Conservation (phyloP, 2,888 invertebrate genomes). For the Diaphora mendica region DNA sequence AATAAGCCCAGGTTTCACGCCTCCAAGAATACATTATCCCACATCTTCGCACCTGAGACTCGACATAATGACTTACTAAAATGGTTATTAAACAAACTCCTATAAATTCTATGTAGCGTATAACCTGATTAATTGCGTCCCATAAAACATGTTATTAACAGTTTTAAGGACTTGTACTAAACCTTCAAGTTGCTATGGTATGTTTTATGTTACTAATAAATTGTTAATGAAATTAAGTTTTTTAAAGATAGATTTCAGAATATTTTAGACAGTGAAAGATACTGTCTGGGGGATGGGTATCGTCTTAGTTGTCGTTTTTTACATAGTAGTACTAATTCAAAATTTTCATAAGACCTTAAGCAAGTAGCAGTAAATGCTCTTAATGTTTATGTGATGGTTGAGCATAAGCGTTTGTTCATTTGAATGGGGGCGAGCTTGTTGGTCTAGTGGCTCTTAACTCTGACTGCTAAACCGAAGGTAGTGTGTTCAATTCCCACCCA, state of each 20-base stretch:
- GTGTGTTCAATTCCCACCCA: too few species aligned
- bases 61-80: conserved; percentile 40
- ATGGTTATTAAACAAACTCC: conserved; percentile 25
- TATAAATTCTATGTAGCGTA: conserved; percentile 25
- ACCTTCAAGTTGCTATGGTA: conserved; percentile 1
- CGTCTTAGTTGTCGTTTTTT: neutral
- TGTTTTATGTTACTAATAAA: neutral
- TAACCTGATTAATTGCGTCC: conserved; percentile 42
- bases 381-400: too few species aligned
- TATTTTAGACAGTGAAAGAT: neutral
- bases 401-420: too few species aligned
- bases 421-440: too few species aligned
- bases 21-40: conserved; percentile 62
- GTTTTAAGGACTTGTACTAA: conserved; percentile 8
- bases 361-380: too few species aligned
- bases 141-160: conserved; percentile 34
- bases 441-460: too few species aligned
- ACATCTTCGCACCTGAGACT: conserved; percentile 43
- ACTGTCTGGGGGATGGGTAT: neutral
- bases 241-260: neutral
- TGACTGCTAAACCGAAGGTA: too few species aligned
- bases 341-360: neutral
- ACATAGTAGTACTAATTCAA: neutral
- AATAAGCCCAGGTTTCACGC: conserved; percentile 24
- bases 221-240: neutral